Conservation (phyloP, 2,113 vertebrate genomes). For the Elaphurus davidianus region DNA sequence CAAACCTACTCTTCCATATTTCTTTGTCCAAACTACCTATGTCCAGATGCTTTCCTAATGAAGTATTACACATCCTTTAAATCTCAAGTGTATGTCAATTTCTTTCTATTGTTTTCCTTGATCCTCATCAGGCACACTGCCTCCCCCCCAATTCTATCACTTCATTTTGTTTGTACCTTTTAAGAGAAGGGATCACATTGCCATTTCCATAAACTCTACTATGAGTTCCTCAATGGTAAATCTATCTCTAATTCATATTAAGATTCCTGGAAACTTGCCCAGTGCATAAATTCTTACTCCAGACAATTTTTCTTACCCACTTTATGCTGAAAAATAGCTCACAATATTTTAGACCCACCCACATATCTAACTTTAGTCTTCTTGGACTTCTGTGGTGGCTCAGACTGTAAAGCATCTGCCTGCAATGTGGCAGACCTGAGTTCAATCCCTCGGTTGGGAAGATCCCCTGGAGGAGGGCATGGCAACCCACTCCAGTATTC, state of each 20-base stretch:
- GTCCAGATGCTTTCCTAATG: not conserved
- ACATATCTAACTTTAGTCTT: not conserved
- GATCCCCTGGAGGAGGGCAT: not conserved
- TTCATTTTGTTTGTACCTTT: not conserved
- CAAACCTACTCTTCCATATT: not conserved
- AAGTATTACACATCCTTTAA: not conserved
- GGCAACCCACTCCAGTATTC: not conserved
- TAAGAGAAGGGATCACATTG: not conserved
- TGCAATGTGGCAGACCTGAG: not conserved
- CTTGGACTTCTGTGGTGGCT: not conserved
- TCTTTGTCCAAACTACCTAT: not conserved
- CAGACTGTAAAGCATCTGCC: not conserved
- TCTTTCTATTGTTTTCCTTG: not conserved
- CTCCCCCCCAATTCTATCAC: not conserved
- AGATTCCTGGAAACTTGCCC: conserved; percentile 14
- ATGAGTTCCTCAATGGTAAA: not conserved
- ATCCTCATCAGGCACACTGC: not conserved
- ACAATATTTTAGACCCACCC: not conserved
- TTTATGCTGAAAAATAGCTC: not conserved
- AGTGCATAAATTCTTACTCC: not conserved
- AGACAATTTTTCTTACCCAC: not conserved
- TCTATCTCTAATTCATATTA: not conserved
- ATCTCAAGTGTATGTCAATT: not conserved
- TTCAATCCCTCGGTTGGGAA: not conserved
- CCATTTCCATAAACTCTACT: not conserved